phyloP scores from a whole-genome alignment of 2,113 vertebrate species.

The Oryzias curvinotus region DNA sequence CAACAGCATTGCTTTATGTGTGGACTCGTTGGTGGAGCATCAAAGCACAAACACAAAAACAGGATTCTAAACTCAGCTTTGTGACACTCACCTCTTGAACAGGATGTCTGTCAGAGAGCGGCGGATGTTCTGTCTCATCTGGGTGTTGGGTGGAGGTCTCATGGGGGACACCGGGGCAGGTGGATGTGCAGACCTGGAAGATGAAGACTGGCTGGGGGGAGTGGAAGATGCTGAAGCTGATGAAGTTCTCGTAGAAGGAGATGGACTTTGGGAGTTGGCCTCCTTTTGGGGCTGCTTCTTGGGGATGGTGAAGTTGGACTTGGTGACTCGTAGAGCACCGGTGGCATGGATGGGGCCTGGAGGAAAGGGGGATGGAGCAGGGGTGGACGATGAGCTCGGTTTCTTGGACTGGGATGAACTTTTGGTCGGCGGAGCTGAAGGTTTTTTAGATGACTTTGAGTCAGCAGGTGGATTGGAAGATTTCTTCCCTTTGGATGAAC shows the following conservation, averaged over 20 bases:
- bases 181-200: slow-evolving; percentile 60
- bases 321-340: slow-evolving; percentile 74
- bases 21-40: not conserved
- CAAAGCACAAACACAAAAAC: not conserved
- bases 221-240: slow-evolving; percentile 59
- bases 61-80: too few relatives aligned
- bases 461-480: slow-evolving; percentile 13
- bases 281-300: slow-evolving; percentile 78
- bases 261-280: slow-evolving; percentile 29
- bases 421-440: slow-evolving; percentile 29
- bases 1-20: not conserved
- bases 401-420: slow-evolving; percentile 64
- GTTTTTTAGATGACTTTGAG: slow-evolving; percentile 64
- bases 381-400: slow-evolving; percentile 45
- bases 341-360: slow-evolving; percentile 76
- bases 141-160: slow-evolving; percentile 88
- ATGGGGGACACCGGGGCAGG: slow-evolving; percentile 47
- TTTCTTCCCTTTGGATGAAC: slow-evolving; percentile 67
- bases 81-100: slow-evolving; percentile 88
- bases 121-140: slow-evolving; percentile 96
- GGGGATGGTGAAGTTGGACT: slow-evolving; percentile 80
- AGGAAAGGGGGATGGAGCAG: slow-evolving; percentile 36
- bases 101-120: slow-evolving; percentile 96
- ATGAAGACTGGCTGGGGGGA: slow-evolving; percentile 38
- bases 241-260: slow-evolving; percentile 55